Evolutionary conservation across 2,113 vertebrate genomes (phyloP).

Genomic region (Paraplagusia blochii): DNA sequence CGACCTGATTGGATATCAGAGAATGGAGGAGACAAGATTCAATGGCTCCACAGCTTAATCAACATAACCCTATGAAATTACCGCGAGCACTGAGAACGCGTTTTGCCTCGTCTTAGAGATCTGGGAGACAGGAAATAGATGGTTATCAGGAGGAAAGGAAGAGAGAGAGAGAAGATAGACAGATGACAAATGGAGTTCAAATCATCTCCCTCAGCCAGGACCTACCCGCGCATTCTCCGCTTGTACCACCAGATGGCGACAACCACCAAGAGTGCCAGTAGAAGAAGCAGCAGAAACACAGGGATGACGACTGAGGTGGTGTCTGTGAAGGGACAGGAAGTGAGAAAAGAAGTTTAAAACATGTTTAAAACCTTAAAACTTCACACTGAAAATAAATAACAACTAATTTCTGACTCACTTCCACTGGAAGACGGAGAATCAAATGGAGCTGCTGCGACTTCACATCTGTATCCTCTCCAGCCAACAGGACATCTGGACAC

Average conservation of each 20-base stretch:
- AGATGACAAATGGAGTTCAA: constrained; percentile 29
- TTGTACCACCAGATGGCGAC: constrained; percentile 91
- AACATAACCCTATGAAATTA: constrained; percentile 71
- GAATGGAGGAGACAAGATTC: constrained; percentile 29
- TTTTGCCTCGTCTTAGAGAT: constrained; percentile 75
- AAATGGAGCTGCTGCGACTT: constrained; percentile 28
- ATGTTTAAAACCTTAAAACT: background rate
- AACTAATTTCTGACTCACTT: constrained; percentile 68
- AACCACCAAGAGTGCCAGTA: constrained; percentile 79
- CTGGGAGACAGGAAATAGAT: constrained; percentile 76
- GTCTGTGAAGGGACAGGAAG: constrained; percentile 59
- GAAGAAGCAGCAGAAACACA: constrained; percentile 82
- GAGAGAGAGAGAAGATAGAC: constrained; percentile 32
- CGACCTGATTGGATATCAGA: constrained; percentile 22
- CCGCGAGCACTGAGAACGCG: constrained; percentile 76
- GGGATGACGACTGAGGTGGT: constrained; percentile 84
- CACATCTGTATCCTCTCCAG: constrained; percentile 73
- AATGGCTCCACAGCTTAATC: constrained; percentile 39
- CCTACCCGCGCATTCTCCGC: constrained; percentile 91
- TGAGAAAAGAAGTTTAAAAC: background rate
- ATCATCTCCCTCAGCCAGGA: background rate
- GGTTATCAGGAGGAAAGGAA: constrained; percentile 59
- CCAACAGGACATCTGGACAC: constrained; percentile 68
- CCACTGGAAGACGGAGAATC: constrained; percentile 42
- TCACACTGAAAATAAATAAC: background rate